Conservation (phyloP, 2,113 vertebrate genomes). For the Rynchops niger region DNA sequence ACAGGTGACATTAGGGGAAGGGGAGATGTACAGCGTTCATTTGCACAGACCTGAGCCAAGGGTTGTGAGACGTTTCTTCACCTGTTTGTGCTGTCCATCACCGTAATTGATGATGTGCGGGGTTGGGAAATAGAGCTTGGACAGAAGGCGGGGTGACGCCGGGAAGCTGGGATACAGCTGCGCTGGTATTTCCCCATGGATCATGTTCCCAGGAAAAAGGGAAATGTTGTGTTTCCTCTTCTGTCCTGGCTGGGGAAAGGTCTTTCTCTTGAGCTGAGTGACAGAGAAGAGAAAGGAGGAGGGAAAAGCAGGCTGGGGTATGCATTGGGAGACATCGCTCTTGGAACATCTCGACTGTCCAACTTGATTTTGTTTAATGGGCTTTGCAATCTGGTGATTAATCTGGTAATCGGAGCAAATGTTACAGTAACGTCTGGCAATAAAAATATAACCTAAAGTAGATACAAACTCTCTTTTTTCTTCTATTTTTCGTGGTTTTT, state of each 20-base stretch:
- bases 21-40: constrained; percentile 60
- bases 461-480: constrained; percentile 25
- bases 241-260: not conserved
- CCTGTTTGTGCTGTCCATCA: constrained; percentile 26
- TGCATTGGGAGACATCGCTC: not conserved
- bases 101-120: not conserved
- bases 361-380: constrained; percentile 22
- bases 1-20: constrained; percentile 47
- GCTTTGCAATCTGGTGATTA: constrained; percentile 49
- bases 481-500: not conserved
- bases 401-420: constrained; percentile 65
- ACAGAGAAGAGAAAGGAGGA: not conserved
- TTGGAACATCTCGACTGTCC: constrained; percentile 37
- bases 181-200: not conserved
- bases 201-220: not conserved
- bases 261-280: not conserved
- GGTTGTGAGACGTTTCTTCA: not conserved
- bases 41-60: constrained; percentile 26
- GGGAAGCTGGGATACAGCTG: not conserved
- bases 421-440: constrained; percentile 50
- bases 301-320: not conserved
- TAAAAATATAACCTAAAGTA: constrained; percentile 35
- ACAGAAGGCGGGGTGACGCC: not conserved
- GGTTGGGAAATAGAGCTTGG: not conserved
- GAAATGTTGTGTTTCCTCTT: not conserved